A percentile compares a stretch with the other conserved stretches of the same genome.
Evolutionary conservation across 1,140 invertebrate species (phyloP).

Genomic region (Drosophila nebulosa): DNA sequence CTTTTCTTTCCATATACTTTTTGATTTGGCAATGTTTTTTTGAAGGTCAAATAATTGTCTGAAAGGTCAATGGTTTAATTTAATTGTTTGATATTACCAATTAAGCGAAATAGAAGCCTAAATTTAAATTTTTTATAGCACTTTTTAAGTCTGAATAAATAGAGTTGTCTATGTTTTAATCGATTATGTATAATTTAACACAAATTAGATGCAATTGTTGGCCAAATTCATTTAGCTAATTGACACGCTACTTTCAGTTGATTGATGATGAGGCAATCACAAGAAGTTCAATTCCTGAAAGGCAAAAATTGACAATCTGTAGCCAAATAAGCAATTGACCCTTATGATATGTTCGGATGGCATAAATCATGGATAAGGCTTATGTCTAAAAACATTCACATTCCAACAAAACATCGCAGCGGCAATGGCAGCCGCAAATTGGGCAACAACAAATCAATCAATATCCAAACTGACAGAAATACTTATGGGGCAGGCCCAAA

Average conservation of each 20-base stretch:
- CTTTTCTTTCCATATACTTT: no score
- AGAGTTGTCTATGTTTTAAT: neutral
- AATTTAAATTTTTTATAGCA: no score
- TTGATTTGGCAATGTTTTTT: no score
- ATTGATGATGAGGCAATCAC: conserved; percentile 17
- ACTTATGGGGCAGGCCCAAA: neutral
- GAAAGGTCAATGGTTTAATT: no score
- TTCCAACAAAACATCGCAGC: neutral
- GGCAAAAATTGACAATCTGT: conserved; percentile 21
- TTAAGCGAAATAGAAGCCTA: no score
- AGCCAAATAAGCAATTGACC: conserved; percentile 44
- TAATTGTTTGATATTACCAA: no score
- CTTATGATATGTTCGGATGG: conserved; percentile 34
- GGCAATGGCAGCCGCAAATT: neutral
- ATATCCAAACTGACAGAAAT: neutral
- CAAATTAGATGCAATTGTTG: neutral
- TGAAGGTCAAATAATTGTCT: no score
- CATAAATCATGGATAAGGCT: conserved; percentile 9
- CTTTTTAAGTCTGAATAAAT: no score
- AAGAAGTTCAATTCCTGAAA: neutral
- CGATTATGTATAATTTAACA: neutral
- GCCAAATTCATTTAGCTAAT: conserved; percentile 38
- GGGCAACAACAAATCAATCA: neutral
- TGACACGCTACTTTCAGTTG: conserved; percentile 23
- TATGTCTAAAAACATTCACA: neutral